Base-by-base conservation (phyloP, 2,797 vertebrate species). In the Lerista edwardsae region DNA sequence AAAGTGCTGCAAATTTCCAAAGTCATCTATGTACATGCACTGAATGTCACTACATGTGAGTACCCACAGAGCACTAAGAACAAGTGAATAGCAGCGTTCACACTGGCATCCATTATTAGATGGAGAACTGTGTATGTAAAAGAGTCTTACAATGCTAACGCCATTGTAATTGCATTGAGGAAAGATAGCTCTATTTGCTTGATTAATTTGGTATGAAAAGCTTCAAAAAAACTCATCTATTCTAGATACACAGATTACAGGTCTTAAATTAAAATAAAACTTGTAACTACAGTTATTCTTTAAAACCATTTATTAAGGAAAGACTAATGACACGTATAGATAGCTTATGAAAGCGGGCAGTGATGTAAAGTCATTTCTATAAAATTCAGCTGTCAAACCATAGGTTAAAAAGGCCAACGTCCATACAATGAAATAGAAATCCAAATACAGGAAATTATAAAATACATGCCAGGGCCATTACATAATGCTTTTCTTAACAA, bases 281-380 rank as follows among this genome's bases (percentile, higher is more conserved):
- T 21, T 39, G 67, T 31, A 47, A 61, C n/a, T 74, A 44, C 17
- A 76, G 29, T 34, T 86, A 67, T 78, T 73, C 10, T 84, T 88
- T 57, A 83, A 89, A 88, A 79, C 68, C 67, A 76, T 80, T 86
- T 44, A 84, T 84, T 87, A 31, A 84, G 68, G 21, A 86, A 61
- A 29, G 64, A 76, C 12, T 65, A 71, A 67, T 71, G 27, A 21
- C 64, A 29, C 25, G 2, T 77, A 79, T 65, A 77, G 36, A 1
- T 79, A 65, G 1, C 12, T 82, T 88, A 69, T 19, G 79, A 88
- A 88, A 75, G 86, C 85, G 1, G 31, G 8, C 31, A 76, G 36
- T 41, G 59, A 39, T 64, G 6, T 83, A 90, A 71, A 62, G 3
- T 67, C 67, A 44, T 74, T 77, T 89, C n/a, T 73, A 80, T 89